A percentile compares a stretch with the other conserved stretches of the same genome.
Conservation (phyloP, 2,888 invertebrate genomes). For the Troides oblongomaculatus region DNA sequence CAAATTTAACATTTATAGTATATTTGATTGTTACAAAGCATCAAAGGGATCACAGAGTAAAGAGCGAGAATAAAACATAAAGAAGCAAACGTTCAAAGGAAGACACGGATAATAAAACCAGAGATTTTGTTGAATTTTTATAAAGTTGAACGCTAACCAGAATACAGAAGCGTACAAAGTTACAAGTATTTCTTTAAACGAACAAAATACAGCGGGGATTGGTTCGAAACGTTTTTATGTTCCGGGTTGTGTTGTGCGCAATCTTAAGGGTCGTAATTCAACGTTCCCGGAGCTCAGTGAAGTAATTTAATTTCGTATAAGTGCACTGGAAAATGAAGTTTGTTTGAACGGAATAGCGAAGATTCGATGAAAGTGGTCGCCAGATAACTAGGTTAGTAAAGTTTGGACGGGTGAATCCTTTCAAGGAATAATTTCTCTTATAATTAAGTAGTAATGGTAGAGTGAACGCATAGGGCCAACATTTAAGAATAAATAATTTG, state of each 20-base stretch:
- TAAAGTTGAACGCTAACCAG: background rate
- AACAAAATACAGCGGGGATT: slow-evolving; percentile 29
- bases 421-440: no score
- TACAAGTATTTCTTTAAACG: slow-evolving; percentile 27
- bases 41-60: background rate
- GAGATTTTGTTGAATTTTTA: slow-evolving; percentile 13
- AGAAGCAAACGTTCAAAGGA: slow-evolving; percentile 9
- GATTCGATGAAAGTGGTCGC: slow-evolving; percentile 22
- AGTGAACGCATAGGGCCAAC: background rate
- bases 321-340: slow-evolving; percentile 45
- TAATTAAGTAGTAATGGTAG: no score
- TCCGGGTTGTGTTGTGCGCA: slow-evolving; percentile 33
- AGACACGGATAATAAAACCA: slow-evolving; percentile 16
- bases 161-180: slow-evolving; percentile 21
- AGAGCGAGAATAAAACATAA: background rate
- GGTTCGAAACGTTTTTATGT: slow-evolving; percentile 34
- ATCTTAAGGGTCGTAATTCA: slow-evolving; percentile 37
- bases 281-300: slow-evolving; percentile 34
- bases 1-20: background rate
- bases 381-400: slow-evolving; percentile 16
- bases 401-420: background rate
- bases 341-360: slow-evolving; percentile 33
- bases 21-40: background rate
- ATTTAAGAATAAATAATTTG: no score
- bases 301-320: slow-evolving; percentile 47